Evolutionary conservation across 2,797 vertebrate genomes (phyloP), one percentile per base, ranked within the genome.

Genomic region (Danio tinwini): DNA sequence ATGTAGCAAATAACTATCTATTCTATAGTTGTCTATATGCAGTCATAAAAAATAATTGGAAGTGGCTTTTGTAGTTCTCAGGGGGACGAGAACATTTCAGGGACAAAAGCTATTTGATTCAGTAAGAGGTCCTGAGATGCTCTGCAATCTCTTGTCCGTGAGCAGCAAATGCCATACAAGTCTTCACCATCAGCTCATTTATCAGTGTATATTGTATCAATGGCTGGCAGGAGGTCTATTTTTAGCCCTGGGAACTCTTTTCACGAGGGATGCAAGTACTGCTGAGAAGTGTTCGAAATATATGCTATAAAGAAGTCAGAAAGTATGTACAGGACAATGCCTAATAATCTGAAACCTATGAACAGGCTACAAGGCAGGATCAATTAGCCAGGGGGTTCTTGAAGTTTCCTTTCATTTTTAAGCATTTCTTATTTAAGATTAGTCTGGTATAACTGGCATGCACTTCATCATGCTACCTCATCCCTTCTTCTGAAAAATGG

Each of bases 171-270:
- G 52, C 6, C 37, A 52, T 5, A 49, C 37, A 37, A 75, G 16
- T 7, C 73, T 71, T 70, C 49, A 40, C 9, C 50, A n/a, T 55
- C 47, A 75, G 49, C 29, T 16, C 29, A 63, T 75, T 40, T 63
- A 14, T 63, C 59, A 73, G 39, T 42, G 52, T 68, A n/a, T 50
- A 65, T 19, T 45, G 47, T 42, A 59, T 59, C 14, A 61, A n/a
- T 17, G 21, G 42, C 37, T 8, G 8, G 2, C 61, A 47, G 19
- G 9, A 9, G 11, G 29, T 58, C 14, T 17, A 61, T 74, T 56
- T 72, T 56, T 74, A 49, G 53, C 13, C 12, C 4, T 55, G n/a
- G 17, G 3, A 69, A 44, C 16, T 53, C 49, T 72, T 44, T 56
- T 16, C 19, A 61, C 1, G 2, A 19, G 14, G 3, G 40, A 37